Base-by-base conservation (phyloP, 2,113 vertebrate species). In the Edolisoma coerulescens region DNA sequence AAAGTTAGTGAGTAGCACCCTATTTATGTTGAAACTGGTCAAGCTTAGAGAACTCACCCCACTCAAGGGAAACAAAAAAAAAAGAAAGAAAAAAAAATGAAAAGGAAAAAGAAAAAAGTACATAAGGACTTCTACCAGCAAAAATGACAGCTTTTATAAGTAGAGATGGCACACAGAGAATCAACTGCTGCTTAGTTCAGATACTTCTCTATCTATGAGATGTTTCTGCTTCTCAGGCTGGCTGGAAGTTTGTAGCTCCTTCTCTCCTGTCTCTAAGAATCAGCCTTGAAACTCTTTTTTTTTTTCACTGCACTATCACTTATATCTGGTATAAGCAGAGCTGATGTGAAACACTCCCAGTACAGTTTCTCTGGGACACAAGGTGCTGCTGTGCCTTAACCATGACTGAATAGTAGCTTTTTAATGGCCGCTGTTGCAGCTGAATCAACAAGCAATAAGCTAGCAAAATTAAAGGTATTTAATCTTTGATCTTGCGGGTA, bases 391-490 rank as follows among this genome's bases (percentile, higher is more conserved):
- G 37, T 77, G 37, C 9, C 1, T 77, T 74, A 96, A 44, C 53
- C 23, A 14, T 33, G 30, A 56, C 77, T 45, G 59, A 89, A 87
- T 73, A 81, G 57, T 47, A 96, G 79, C n/a, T 93, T 81, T 93
- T 87, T 89, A 91, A 93, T 35, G 32, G 45, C 27, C 2, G 13
- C 39, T 35, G 23, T n/a, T 82, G 77, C 91, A 95, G 74, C 75
- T 90, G 94, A 93, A 90, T 95, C 90, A 96, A 93, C 91, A 95
- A 85, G 71, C 44, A 93, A 93, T 77, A 91, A 85, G 42, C 54
- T 53, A 89, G 52, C 23, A 78, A 90, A 93, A 93, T 80, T 90
- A 90, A 88, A 86, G 56, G 35, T 74, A 49, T 96, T 94, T 90
- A 87, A 88, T 90, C 87, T 83, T 75, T 84, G 87, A 71, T 91